Evolutionary conservation across 2,797 vertebrate species (phyloP).

Genomic region (Tenualosa ilisha): DNA sequence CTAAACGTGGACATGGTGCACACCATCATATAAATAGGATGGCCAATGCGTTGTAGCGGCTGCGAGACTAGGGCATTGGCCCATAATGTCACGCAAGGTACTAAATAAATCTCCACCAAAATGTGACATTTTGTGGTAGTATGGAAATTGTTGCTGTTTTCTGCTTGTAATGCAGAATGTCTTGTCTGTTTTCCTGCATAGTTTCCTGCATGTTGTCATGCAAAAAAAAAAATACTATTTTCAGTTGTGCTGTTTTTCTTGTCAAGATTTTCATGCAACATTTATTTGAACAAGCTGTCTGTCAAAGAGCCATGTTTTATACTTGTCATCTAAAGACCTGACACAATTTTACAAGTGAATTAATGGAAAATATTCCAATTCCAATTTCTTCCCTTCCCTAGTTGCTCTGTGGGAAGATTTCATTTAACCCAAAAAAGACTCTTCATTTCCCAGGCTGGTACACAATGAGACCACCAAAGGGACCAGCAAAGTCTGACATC

Average conservation of each 20-base stretch:
- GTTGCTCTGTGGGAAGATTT: slow-evolving; percentile 67
- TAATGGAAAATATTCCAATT: slow-evolving; percentile 65
- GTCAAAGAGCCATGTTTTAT: slow-evolving; percentile 63
- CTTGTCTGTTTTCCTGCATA: too few relatives aligned
- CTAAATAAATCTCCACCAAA: too few relatives aligned
- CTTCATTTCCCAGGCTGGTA: slow-evolving; percentile 50
- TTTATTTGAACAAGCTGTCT: slow-evolving; percentile 74
- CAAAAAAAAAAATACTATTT: not conserved
- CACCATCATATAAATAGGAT: too few relatives aligned
- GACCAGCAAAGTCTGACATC: slow-evolving; percentile 36
- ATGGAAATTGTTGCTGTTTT: too few relatives aligned
- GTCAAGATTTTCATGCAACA: slow-evolving; percentile 34
- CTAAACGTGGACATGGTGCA: too few relatives aligned
- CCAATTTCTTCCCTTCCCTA: slow-evolving; percentile 47
- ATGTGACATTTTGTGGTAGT: too few relatives aligned
- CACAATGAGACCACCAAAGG: slow-evolving; percentile 68
- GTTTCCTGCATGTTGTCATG: slow-evolving; percentile 67
- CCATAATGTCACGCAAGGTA: too few relatives aligned
- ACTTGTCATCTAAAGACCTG: slow-evolving; percentile 56
- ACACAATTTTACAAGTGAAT: slow-evolving; percentile 63
- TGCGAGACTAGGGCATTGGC: too few relatives aligned
- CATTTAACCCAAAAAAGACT: slow-evolving; percentile 67
- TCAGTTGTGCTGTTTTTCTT: not conserved
- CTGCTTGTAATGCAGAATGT: too few relatives aligned
- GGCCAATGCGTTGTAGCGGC: too few relatives aligned